Conservation (phyloP, 2,113 vertebrate genomes). For the Lycaon pictus region DNA sequence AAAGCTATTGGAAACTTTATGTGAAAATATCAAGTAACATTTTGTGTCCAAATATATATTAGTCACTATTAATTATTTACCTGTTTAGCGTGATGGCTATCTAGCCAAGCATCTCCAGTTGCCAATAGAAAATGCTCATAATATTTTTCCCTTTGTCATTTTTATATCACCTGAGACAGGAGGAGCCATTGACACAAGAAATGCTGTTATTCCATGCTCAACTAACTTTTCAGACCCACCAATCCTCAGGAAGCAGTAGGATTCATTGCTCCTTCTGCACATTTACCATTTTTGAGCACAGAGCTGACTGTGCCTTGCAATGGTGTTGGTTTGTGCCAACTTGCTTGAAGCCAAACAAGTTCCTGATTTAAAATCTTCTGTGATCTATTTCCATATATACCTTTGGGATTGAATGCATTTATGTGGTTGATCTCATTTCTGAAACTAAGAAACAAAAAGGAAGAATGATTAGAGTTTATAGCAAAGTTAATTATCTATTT, state of each 20-base stretch:
- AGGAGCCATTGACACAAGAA: neutral
- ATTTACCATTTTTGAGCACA: neutral
- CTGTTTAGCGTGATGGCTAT: neutral
- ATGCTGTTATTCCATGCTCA: too few species aligned
- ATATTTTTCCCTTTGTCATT: neutral
- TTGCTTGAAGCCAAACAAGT: neutral
- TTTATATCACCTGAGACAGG: neutral
- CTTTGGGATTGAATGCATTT: neutral
- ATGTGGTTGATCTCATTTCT: neutral
- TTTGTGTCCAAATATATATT: neutral
- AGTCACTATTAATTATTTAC: neutral
- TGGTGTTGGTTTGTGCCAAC: neutral
- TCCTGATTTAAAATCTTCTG: neutral
- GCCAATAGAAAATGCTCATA: neutral
- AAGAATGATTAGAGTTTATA: neutral
- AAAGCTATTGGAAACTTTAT: neutral
- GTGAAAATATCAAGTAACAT: neutral
- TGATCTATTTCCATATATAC: neutral
- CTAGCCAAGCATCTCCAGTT: neutral
- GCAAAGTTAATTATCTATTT: neutral
- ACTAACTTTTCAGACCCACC: neutral
- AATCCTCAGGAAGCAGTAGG: neutral
- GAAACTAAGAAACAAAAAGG: conserved; percentile 15
- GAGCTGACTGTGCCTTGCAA: neutral
- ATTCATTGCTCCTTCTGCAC: neutral